Conservation (phyloP, 64 coral and sea anemone species). For the Orbicella faveolata region DNA sequence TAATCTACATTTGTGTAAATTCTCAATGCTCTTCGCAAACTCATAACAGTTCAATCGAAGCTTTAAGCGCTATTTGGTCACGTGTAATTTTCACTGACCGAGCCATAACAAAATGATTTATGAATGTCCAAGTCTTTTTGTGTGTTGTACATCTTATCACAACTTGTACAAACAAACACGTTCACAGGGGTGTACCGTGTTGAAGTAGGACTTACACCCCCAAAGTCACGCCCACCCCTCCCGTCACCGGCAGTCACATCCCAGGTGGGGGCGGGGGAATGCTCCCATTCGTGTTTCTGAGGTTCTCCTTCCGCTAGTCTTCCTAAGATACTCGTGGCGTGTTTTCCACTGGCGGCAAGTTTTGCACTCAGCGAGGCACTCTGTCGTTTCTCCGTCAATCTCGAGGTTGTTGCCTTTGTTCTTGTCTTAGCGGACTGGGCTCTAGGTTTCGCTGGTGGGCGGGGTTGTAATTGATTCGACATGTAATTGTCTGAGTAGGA, state of each 20-base stretch:
- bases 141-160: constrained; percentile 84
- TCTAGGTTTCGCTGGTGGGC: constrained; percentile 71
- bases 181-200: constrained; percentile 63
- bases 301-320: constrained; percentile 2
- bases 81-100: constrained; percentile 34
- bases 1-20: not conserved
- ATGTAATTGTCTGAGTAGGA: not conserved
- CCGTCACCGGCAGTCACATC: not conserved
- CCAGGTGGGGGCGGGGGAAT: constrained; percentile 26
- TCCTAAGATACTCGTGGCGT: constrained; percentile 45
- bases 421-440: constrained; percentile 68
- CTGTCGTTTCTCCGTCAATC: constrained; percentile 65
- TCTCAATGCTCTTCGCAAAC: not conserved
- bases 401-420: constrained; percentile 56
- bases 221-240: constrained; percentile 26
- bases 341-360: constrained; percentile 71
- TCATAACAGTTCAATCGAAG: not conserved
- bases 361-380: constrained; percentile 74
- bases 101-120: constrained; percentile 88
- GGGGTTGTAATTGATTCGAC: constrained; percentile 60
- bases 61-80: not conserved
- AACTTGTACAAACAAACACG: constrained; percentile 70
- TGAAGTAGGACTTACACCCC: constrained; percentile 37
- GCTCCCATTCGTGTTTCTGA: constrained; percentile 50
- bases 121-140: constrained; percentile 90